Evolutionary conservation across 2,888 invertebrate genomes (phyloP).

Genomic region (Pristionchus exspectatus): DNA sequence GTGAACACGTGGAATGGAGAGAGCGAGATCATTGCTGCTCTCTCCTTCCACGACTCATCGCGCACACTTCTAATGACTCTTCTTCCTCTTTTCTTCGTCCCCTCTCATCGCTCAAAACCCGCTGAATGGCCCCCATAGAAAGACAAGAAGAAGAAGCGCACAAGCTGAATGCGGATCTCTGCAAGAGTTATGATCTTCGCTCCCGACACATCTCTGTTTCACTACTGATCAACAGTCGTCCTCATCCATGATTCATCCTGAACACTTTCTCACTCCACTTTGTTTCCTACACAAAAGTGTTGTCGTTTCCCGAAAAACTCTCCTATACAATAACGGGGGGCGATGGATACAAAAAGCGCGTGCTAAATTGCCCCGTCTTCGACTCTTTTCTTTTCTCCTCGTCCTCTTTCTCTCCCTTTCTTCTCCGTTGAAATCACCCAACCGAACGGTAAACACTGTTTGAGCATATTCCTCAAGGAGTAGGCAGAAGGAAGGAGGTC

Average conservation of each 20-base stretch:
- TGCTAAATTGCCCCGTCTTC: constrained; percentile 6
- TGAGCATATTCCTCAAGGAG: constrained; percentile 11
- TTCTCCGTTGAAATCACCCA: constrained; percentile 28
- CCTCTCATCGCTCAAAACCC: constrained; percentile 17
- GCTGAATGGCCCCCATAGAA: constrained; percentile 25
- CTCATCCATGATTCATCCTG: background rate
- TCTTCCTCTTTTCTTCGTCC: background rate
- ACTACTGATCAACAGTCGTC: background rate
- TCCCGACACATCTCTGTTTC: background rate
- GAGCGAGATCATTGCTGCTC: background rate
- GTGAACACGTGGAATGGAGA: background rate
- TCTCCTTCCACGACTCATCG: constrained; percentile 26
- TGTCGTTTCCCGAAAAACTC: background rate
- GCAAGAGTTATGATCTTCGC: background rate
- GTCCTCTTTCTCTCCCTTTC: background rate
- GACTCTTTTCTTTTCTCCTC: constrained; percentile 35
- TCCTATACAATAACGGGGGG: background rate
- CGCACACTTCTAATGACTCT: constrained; percentile 24
- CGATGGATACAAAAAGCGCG: background rate
- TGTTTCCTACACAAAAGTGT: background rate
- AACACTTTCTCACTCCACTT: background rate
- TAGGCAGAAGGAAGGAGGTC: background rate
- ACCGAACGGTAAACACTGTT: constrained; percentile 43
- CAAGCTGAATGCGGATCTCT: background rate
- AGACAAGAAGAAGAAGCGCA: background rate